phyloP scores from a whole-genome alignment of 2,888 invertebrate species.

The Cantharis lateralis region DNA sequence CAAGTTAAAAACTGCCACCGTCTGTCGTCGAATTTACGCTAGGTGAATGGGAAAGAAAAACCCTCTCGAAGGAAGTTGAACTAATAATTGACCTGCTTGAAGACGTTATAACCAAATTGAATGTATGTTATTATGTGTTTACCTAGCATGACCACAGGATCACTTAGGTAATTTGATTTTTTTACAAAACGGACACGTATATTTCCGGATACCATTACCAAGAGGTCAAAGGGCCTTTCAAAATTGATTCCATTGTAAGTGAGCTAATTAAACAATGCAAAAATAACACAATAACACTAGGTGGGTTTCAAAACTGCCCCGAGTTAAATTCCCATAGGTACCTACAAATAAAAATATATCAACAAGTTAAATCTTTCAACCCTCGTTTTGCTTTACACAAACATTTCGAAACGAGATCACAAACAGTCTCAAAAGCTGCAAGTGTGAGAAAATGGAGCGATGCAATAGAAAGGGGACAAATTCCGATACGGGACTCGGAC shows the following conservation, averaged over 20 bases:
- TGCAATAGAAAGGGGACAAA: conserved; percentile 22
- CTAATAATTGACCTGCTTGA: conserved; percentile 22
- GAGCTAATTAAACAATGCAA: background rate
- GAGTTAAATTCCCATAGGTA: conserved; percentile 24
- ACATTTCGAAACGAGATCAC: conserved; percentile 23
- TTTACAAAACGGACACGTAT: background rate
- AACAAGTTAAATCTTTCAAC: conserved; percentile 29
- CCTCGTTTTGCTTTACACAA: conserved; percentile 19
- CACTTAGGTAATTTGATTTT: background rate
- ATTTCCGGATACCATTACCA: background rate
- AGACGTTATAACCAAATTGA: conserved; percentile 27
- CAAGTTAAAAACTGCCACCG: conserved; percentile 23
- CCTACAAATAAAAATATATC: conserved; percentile 19
- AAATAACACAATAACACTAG: conserved; percentile 1
- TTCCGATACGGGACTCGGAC: conserved; percentile 35
- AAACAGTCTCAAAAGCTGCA: conserved; percentile 21
- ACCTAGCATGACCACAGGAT: conserved; percentile 17
- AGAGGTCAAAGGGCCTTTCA: no score
- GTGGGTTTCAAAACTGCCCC: conserved; percentile 14
- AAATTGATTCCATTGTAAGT: background rate
- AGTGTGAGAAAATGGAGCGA: conserved; percentile 33
- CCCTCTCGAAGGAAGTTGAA: conserved; percentile 14
- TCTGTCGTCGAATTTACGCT: conserved; percentile 30
- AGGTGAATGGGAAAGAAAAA: conserved; percentile 26
- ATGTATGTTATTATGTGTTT: conserved; percentile 18